phyloP scores from a whole-genome alignment of 2,888 invertebrate species.

The Pseudoips prasinana region DNA sequence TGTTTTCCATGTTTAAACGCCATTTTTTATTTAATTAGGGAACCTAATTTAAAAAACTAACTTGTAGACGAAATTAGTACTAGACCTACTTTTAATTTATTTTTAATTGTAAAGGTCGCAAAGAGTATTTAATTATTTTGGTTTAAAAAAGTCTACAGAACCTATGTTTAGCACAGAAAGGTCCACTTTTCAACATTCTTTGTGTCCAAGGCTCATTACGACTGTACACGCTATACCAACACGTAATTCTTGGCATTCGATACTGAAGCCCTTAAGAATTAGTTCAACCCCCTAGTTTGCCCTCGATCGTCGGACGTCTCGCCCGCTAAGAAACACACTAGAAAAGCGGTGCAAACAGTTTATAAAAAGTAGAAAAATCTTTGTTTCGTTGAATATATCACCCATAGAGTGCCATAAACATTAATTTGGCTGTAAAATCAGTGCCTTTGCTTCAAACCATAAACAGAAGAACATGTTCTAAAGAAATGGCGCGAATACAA shows the following conservation, averaged over 20 bases:
- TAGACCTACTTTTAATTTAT: no score
- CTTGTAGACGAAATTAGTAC: no score
- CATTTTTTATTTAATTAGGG: no score
- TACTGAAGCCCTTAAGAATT: slow-evolving; percentile 61
- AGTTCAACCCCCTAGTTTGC: slow-evolving; percentile 58
- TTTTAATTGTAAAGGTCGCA: background rate
- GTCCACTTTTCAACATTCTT: slow-evolving; percentile 38
- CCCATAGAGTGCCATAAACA: no score
- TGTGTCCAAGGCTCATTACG: slow-evolving; percentile 47
- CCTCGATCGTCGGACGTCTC: slow-evolving; percentile 53
- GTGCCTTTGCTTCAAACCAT: slow-evolving; percentile 23
- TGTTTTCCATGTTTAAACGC: no score
- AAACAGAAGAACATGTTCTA: slow-evolving; percentile 2
- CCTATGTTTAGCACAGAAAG: slow-evolving; percentile 17
- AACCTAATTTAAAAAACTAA: no score
- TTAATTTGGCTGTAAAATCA: slow-evolving; percentile 20
- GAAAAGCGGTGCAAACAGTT: slow-evolving; percentile 47
- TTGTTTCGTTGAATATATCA: slow-evolving; percentile 31
- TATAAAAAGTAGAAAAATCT: no score
- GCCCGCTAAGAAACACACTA: slow-evolving; percentile 45
- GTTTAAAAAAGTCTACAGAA: slow-evolving; percentile 14
- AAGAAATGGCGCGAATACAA: slow-evolving; percentile 7
- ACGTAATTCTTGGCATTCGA: slow-evolving; percentile 63
- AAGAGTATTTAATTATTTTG: background rate
- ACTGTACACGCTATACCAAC: slow-evolving; percentile 42